Conservation (phyloP, 2,888 invertebrate species). For the Papilio gigon region DNA sequence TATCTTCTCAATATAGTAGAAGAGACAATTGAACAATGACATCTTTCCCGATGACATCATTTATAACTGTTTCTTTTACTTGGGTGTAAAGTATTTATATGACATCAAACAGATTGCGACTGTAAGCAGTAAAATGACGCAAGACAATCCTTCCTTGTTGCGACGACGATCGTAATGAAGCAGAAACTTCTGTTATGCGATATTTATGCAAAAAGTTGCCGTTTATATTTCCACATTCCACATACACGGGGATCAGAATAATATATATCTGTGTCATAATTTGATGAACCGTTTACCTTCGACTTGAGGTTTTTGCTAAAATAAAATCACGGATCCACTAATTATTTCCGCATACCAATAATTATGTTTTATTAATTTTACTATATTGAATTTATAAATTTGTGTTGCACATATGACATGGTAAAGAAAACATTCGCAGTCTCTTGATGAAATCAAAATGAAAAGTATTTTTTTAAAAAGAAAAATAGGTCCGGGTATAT, state of each 20-base stretch:
- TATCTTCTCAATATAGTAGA: too few relatives aligned
- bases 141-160: constrained; percentile 49
- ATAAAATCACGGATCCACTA: constrained; percentile 14
- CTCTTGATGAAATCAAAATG: too few relatives aligned
- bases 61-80: not conserved
- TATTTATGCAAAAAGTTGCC: constrained; percentile 60
- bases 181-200: constrained; percentile 51
- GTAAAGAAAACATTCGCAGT: not conserved
- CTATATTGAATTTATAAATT: not conserved
- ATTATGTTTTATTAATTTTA: not conserved
- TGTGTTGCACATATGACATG: not conserved
- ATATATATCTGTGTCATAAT: constrained; percentile 46
- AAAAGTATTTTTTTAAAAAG: too few relatives aligned
- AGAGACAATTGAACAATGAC: not conserved
- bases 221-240: constrained; percentile 61
- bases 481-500: too few relatives aligned
- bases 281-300: constrained; percentile 36
- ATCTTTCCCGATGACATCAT: not conserved
- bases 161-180: constrained; percentile 45
- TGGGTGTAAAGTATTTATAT: constrained; percentile 3
- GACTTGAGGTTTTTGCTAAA: constrained; percentile 24
- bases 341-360: constrained; percentile 18
- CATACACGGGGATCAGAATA: constrained; percentile 51
- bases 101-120: constrained; percentile 41
- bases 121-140: constrained; percentile 46